Conservation (phyloP, 2,888 invertebrate genomes). For the Pollenia amentaria region DNA sequence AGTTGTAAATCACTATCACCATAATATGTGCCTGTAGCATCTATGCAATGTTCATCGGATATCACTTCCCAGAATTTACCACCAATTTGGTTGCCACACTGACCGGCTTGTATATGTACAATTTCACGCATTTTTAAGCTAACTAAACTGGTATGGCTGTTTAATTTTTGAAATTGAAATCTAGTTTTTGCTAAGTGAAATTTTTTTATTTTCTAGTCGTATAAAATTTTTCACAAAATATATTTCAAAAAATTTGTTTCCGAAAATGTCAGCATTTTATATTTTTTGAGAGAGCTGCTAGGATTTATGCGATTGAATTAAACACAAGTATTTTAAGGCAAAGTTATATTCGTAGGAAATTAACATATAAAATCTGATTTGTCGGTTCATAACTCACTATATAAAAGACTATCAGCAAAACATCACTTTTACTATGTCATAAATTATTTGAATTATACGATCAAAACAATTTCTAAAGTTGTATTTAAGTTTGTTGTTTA, state of each 20-base stretch:
- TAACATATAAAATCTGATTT: too few species aligned
- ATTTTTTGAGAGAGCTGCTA: slow-evolving; percentile 23
- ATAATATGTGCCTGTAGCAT: slow-evolving; percentile 95
- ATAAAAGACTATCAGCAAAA: too few species aligned
- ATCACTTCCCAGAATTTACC: slow-evolving; percentile 99
- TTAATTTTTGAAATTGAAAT: slow-evolving; percentile 25
- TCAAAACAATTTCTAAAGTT: too few species aligned
- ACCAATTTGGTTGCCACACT: slow-evolving; percentile 98
- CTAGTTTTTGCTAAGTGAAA: slow-evolving; percentile 39
- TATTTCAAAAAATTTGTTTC: slow-evolving; percentile 39
- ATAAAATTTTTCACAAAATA: slow-evolving; percentile 58
- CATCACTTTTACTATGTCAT: too few species aligned
- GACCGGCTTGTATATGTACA: slow-evolving; percentile 97
- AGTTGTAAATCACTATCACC: slow-evolving; percentile 96
- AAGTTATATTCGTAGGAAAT: slow-evolving; percentile 15
- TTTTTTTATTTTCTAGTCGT: slow-evolving; percentile 2
- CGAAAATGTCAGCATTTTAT: slow-evolving; percentile 47
- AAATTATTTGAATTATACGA: too few species aligned
- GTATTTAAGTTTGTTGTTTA: too few species aligned
- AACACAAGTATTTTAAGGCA: slow-evolving; percentile 28
- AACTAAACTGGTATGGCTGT: slow-evolving; percentile 18
- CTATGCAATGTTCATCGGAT: slow-evolving; percentile 97
- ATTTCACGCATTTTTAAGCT: slow-evolving; percentile 93
- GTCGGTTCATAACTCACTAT: too few species aligned
- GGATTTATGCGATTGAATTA: not conserved